Percentiles rank a stretch among this genome's conserved stretches.
These are phyloP conservation scores for Eurytemora carolleeae DNA, from an alignment of 1,140 invertebrate genomes.

Conservation along the genomic window DNA sequence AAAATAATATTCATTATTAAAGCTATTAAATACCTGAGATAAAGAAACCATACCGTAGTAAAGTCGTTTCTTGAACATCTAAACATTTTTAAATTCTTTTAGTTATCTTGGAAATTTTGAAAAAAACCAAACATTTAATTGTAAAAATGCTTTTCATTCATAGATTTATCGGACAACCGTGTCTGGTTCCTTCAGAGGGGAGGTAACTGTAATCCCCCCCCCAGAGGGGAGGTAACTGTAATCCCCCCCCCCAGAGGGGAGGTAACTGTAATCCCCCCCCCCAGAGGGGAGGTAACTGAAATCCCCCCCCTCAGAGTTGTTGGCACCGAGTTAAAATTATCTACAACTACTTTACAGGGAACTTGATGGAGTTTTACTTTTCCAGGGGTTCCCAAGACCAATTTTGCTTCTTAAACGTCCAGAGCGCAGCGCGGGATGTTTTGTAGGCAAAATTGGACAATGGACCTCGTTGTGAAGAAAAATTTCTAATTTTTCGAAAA, in stretches of 20 bases:
- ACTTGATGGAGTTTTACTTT: not conserved
- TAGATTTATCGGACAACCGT: not conserved
- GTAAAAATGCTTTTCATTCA: not conserved
- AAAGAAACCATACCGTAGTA: constrained; percentile 1
- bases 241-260: not conserved
- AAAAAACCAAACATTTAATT: not conserved
- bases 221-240: not conserved
- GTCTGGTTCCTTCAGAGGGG: not conserved
- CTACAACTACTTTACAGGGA: not conserved
- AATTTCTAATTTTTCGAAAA: not conserved
- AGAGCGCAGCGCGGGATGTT: not conserved
- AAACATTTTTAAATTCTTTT: not conserved
- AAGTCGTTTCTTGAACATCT: not conserved
- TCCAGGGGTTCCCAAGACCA: not conserved
- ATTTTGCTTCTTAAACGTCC: not conserved
- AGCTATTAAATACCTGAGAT: too few relatives aligned
- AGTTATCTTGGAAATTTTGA: not conserved
- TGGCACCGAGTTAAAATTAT: not conserved
- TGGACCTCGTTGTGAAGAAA: not conserved
- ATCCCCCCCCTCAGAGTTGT: not conserved
- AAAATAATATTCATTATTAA: too few relatives aligned
- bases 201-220: not conserved
- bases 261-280: not conserved
- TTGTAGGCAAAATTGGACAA: not conserved
- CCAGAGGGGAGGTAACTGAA: not conserved